phyloP scores from a whole-genome alignment of 2,888 invertebrate genomes.

The Apotomis betuletana region DNA sequence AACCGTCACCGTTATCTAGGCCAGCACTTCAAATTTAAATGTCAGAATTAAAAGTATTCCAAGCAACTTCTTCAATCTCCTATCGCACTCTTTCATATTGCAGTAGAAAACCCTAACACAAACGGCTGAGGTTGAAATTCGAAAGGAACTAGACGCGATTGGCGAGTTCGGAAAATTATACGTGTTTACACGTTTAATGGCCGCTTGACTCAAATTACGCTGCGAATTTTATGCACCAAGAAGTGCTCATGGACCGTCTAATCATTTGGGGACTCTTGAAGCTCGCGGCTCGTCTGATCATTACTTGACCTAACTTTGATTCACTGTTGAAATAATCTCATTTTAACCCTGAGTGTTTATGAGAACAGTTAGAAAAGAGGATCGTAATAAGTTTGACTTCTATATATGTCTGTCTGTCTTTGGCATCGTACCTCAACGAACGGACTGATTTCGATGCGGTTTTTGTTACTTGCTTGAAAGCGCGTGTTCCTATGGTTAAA shows the following conservation, averaged over 20 bases:
- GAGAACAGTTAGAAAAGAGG: too few relatives aligned
- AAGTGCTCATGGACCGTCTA: slow-evolving; percentile 51
- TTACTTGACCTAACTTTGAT: not conserved
- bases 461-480: too few relatives aligned
- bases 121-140: not conserved
- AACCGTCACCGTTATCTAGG: slow-evolving; percentile 24
- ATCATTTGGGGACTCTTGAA: slow-evolving; percentile 48
- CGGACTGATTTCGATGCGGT: too few relatives aligned
- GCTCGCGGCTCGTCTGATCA: not conserved
- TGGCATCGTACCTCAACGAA: too few relatives aligned
- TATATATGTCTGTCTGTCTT: too few relatives aligned
- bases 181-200: slow-evolving; percentile 10
- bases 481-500: too few relatives aligned
- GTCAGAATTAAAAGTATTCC: slow-evolving; percentile 15
- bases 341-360: too few relatives aligned
- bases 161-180: too few relatives aligned
- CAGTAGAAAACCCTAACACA: not conserved
- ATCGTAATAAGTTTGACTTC: too few relatives aligned
- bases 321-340: too few relatives aligned
- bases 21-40: slow-evolving; percentile 22
- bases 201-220: slow-evolving; percentile 24
- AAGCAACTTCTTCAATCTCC: not conserved
- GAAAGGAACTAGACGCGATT: not conserved
- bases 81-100: not conserved
- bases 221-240: slow-evolving; percentile 47